These are phyloP conservation scores for Falco biarmicus DNA, from an alignment of 2,797 vertebrate species.

Conservation along the genomic window DNA sequence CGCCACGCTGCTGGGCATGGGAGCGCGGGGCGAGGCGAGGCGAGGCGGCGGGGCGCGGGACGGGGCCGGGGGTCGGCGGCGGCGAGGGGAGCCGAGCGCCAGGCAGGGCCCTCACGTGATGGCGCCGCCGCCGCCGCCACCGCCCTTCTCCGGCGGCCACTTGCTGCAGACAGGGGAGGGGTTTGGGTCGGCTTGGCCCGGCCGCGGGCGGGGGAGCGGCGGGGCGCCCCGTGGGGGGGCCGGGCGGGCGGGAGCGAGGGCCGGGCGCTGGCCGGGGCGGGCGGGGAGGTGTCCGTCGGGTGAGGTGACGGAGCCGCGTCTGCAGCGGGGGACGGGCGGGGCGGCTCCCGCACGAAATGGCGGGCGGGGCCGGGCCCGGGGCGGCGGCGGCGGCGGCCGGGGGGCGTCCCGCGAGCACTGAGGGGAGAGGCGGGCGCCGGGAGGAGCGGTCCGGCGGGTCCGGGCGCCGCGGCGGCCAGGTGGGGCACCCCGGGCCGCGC, in stretches of 20 bases:
- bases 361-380: conserved; percentile 63
- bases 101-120: neutral
- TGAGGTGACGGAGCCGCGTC: neutral
- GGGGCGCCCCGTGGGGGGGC: rapidly evolving
- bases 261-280: rapidly evolving
- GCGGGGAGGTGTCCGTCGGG: too few species aligned
- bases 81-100: neutral
- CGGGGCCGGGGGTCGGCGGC: neutral
- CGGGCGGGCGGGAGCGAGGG: too few species aligned
- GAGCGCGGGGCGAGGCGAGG: neutral
- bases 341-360: conserved; percentile 63
- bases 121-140: too few species aligned
- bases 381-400: conserved; percentile 44
- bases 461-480: too few species aligned
- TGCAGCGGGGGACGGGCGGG: conserved; percentile 58
- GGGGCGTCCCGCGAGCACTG: too few species aligned
- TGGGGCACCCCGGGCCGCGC: too few species aligned
- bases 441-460: too few species aligned
- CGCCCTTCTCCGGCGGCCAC: neutral
- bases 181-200: neutral
- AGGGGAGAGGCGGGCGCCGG: too few species aligned
- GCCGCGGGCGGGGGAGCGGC: neutral
- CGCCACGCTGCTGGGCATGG: conserved; percentile 42
- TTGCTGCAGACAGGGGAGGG: neutral
- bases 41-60: neutral